Evolutionary conservation across 2,113 vertebrate species (phyloP).

Genomic region (Hydropotes inermis): DNA sequence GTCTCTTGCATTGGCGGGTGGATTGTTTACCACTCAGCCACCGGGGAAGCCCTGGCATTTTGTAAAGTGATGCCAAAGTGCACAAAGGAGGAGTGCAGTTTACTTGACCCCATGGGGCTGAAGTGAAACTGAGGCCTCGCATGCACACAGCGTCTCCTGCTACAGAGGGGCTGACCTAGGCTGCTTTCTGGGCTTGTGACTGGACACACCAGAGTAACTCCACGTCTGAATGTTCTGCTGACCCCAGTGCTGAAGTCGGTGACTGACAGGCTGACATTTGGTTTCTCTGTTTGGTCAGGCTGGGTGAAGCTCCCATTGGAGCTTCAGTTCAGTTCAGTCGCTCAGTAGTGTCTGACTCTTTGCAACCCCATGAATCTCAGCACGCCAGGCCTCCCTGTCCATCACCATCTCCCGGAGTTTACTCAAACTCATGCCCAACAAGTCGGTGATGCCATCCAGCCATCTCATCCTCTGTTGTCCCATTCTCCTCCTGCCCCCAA

Average conservation of each 20-base stretch:
- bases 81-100: neutral
- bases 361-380: accelerated
- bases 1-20: neutral
- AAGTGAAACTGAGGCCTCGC: neutral
- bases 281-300: neutral
- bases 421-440: no score
- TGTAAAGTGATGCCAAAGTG: neutral
- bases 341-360: no score
- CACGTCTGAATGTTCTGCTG: neutral
- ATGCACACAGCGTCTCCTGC: neutral
- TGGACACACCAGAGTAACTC: neutral
- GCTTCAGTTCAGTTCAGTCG: no score
- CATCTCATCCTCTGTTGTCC: no score
- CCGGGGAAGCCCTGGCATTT: neutral
- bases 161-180: no score
- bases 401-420: no score
- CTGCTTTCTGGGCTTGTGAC: neutral
- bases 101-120: neutral
- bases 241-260: neutral
- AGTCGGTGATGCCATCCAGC: no score
- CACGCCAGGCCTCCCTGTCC: no score
- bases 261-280: neutral
- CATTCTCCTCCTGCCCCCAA: no score
- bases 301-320: neutral
- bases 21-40: neutral